These are phyloP conservation scores for Spatulosminthurus flaviceps DNA, from an alignment of 2,888 invertebrate species.

Conservation along the genomic window DNA sequence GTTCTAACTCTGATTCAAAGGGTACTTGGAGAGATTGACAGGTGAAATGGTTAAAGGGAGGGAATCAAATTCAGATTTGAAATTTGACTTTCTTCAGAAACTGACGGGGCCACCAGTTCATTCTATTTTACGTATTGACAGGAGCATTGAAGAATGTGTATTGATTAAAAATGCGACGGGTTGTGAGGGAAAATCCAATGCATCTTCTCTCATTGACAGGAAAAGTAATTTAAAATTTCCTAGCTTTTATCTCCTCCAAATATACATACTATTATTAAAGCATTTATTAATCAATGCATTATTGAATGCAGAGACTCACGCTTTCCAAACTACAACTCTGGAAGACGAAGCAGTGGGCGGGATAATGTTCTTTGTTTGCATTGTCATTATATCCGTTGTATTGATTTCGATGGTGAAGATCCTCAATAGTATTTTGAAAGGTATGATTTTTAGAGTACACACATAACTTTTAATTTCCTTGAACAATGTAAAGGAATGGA, in stretches of 20 bases:
- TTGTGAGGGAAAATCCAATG: too few species aligned
- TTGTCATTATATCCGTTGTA: constrained; percentile 68
- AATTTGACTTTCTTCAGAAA: constrained; percentile 66
- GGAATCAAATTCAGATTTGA: constrained; percentile 60
- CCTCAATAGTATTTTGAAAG: constrained; percentile 67
- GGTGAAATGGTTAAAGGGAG: constrained; percentile 65
- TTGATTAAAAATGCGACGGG: too few species aligned
- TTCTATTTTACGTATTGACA: too few species aligned
- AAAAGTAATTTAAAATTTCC: too few species aligned
- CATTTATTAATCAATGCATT: neutral
- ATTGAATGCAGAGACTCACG: constrained; percentile 64
- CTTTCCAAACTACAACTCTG: constrained; percentile 63
- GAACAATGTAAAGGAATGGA: too few species aligned
- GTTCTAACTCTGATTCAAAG: constrained; percentile 46
- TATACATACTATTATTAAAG: neutral
- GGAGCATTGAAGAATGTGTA: too few species aligned
- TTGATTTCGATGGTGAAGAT: constrained; percentile 69
- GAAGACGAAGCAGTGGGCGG: constrained; percentile 67
- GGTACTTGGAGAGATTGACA: constrained; percentile 66
- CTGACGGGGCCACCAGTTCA: constrained; percentile 68
- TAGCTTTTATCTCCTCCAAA: neutral
- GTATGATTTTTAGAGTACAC: constrained; percentile 47
- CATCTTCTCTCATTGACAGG: too few species aligned
- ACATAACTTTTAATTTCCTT: neutral
- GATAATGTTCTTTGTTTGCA: constrained; percentile 67